These are phyloP conservation scores for Masnerella sp. DNA, from an alignment of 2,888 invertebrate genomes.

Conservation along the genomic window DNA sequence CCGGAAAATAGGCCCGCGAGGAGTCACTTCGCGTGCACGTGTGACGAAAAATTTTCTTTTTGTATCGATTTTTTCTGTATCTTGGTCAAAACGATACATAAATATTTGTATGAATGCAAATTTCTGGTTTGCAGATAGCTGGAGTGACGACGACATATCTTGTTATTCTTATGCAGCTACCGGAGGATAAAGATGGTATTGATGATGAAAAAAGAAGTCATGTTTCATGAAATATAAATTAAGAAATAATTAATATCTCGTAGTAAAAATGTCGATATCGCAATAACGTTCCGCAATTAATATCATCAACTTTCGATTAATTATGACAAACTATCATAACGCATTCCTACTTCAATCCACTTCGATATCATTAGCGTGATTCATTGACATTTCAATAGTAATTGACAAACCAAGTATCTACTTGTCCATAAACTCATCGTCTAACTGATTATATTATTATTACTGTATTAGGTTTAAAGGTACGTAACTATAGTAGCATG, in stretches of 20 bases:
- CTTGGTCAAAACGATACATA: conserved; percentile 12
- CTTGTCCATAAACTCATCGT: too few relatives aligned
- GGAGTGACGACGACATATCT: conserved; percentile 70
- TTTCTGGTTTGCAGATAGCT: conserved; percentile 66
- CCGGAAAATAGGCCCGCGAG: too few relatives aligned
- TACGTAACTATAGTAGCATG: too few relatives aligned
- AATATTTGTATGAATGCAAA: background rate
- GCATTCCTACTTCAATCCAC: too few relatives aligned
- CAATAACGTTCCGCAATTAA: conserved; percentile 5
- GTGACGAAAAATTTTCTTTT: too few relatives aligned
- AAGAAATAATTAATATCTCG: conserved; percentile 7
- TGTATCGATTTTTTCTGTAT: conserved; percentile 16
- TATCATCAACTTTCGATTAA: background rate
- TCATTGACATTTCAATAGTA: too few relatives aligned
- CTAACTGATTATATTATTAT: too few relatives aligned
- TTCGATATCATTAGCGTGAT: too few relatives aligned
- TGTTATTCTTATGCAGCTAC: conserved; percentile 72
- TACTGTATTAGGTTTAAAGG: too few relatives aligned
- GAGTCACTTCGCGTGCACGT: too few relatives aligned
- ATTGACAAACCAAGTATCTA: too few relatives aligned
- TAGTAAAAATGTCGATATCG: conserved; percentile 4
- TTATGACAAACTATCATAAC: too few relatives aligned
- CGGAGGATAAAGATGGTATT: conserved; percentile 57
- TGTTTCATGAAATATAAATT: conserved; percentile 25
- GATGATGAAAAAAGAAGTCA: conserved; percentile 16